A percentile compares a stretch with the other conserved stretches of the same genome.
phyloP scores from a whole-genome alignment of 1,140 invertebrate genomes.

The Glossosoma conforme region DNA sequence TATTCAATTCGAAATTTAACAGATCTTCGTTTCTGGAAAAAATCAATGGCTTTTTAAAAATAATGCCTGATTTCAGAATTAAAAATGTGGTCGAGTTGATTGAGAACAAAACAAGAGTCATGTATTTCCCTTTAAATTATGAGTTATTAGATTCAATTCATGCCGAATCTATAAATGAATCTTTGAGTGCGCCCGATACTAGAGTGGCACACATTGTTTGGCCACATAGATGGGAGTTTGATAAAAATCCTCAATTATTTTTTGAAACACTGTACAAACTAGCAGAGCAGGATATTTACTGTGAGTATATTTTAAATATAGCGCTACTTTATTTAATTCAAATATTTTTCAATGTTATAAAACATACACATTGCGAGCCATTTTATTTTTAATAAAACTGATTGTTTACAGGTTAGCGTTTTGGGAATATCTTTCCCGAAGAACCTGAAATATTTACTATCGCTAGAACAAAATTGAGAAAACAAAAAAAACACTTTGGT shows the following conservation, averaged over 20 bases:
- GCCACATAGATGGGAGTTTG: constrained; percentile 79
- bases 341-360: too few relatives aligned
- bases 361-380: too few relatives aligned
- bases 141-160: constrained; percentile 29
- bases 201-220: constrained; percentile 61
- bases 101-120: constrained; percentile 56
- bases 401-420: too few relatives aligned
- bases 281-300: constrained; percentile 47
- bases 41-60: constrained; percentile 60
- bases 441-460: too few relatives aligned
- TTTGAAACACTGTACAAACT: constrained; percentile 55
- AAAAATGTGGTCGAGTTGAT: constrained; percentile 55
- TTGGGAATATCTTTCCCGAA: too few relatives aligned
- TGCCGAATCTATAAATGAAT: neutral
- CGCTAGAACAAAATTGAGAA: too few relatives aligned
- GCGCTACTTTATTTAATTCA: too few relatives aligned
- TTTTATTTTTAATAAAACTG: too few relatives aligned
- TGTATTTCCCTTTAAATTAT: constrained; percentile 63
- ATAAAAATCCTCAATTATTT: constrained; percentile 67
- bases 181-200: constrained; percentile 5
- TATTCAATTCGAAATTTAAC: constrained; percentile 74
- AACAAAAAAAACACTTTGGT: too few relatives aligned
- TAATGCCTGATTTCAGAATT: constrained; percentile 60
- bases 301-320: constrained; percentile 54
- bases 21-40: constrained; percentile 60